Percentiles rank a stretch among this genome's conserved stretches.
Evolutionary conservation across 2,113 vertebrate species (phyloP).

Genomic region (Bufo bufo): DNA sequence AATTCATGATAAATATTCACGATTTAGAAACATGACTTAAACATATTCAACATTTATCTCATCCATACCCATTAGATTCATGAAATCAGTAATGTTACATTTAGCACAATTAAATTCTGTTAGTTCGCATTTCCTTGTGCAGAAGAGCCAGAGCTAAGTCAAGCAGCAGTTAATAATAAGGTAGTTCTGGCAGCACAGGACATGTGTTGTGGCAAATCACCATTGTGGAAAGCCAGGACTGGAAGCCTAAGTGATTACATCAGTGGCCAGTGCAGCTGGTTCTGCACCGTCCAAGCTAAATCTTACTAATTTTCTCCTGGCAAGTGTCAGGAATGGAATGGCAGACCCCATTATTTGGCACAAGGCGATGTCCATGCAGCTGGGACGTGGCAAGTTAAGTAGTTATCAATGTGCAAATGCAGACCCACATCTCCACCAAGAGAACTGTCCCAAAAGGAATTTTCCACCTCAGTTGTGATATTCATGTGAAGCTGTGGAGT

Average conservation of each 20-base stretch:
- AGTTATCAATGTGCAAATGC: slow-evolving; percentile 22
- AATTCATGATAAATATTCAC: not conserved
- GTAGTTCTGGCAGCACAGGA: not conserved
- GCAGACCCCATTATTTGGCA: slow-evolving; percentile 36
- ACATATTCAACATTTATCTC: not conserved
- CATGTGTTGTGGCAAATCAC: slow-evolving; percentile 34
- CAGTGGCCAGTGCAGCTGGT: slow-evolving; percentile 50
- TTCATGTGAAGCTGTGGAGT: not conserved
- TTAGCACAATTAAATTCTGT: not conserved
- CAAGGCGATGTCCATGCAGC: slow-evolving; percentile 2
- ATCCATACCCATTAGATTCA: not conserved
- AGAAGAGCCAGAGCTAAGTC: not conserved
- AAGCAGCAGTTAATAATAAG: slow-evolving; percentile 23
- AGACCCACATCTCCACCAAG: not conserved
- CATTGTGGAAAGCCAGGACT: slow-evolving; percentile 36
- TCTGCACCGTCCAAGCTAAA: slow-evolving; percentile 28
- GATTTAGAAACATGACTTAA: not conserved
- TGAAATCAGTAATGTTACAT: not conserved
- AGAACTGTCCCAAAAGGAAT: slow-evolving; percentile 11
- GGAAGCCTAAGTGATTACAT: slow-evolving; percentile 25
- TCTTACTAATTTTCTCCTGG: slow-evolving; percentile 37
- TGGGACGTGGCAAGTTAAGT: slow-evolving; percentile 43
- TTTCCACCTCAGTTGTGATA: slow-evolving; percentile 40
- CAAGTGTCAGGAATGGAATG: not conserved
- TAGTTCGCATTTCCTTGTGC: not conserved